Base-by-base conservation (phyloP, 2,888 invertebrate genomes). In the Odontocolon sp. region DNA sequence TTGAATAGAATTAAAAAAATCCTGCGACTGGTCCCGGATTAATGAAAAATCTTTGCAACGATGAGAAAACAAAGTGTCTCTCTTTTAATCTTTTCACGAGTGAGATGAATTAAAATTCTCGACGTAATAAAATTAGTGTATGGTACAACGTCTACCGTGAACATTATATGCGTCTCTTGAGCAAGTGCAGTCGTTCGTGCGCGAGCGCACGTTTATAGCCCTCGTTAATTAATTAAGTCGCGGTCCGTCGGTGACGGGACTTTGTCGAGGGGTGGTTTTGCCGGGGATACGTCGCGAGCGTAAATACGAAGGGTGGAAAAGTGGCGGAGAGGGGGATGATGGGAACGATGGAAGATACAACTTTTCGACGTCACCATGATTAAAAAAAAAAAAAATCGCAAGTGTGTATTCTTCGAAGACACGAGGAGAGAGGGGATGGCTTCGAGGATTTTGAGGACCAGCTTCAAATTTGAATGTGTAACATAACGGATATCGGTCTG, bases 181-280 rank as follows among this genome's bases (percentile, higher is more conserved):
- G 26, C 50, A 57, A 63, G 61, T 47, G 40, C 40, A 64, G 63
- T 69, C 18, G 61, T 33, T 72, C 50, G 54, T 77, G 69, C 77
- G 38, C 69, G 42, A 59, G 71, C 42, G 47, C 38, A 45, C 63
- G 52, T 73, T 59, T 50, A 47, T 45, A 66, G 64, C 18, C 45
- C 47, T 45, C 59, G 69, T 80, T 80, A 75, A 80, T 77, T 79
- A 77, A 80, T 80, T 75, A 77, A 71, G 50, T 74, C 77, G 68
- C 69, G 79, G 77, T 72, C 69, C 79, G 80, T 77, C 78, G 79
- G 73, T 67, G 56, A 33, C 26, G 40, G 38, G 56, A 52, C 61
- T 57, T 64, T 69, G 59, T 66, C 52, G 64, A 69, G 59, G 77
- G 72, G 36, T 50, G 26, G 59, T 47, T 66, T 42, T 59, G 26